Evolutionary conservation across 2,888 invertebrate genomes (phyloP), one percentile per base, ranked within the genome.

Genomic region (Hesperia comma): DNA sequence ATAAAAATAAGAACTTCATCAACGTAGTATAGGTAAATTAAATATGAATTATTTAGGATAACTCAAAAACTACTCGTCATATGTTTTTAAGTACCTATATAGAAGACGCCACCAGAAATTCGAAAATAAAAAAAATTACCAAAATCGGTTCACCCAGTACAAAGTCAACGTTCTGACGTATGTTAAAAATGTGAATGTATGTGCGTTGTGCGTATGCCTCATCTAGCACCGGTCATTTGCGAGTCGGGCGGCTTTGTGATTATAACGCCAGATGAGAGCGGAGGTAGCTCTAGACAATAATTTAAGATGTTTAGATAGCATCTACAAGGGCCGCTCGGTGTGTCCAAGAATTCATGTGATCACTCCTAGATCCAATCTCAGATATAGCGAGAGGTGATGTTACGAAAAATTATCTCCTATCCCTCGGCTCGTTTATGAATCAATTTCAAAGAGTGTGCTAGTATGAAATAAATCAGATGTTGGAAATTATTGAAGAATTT

Each of bases 261-360:
- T 86, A 85, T 82, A 83, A 78, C 79, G 79, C 84, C 79, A 83
- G 86, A 85, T 82, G 88, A 85, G 84, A 80, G 81, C 74, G 79
- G 79, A 82, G 79, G 88, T 86, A 88, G 88, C 86, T 77, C 82
- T 78, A 81, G 88, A 88, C 87, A 89, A 91, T 91, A 91, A 91
- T 89, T 91, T 91, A 92, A 92, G 89, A 88, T 88, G 88, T 89
- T 86, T 82, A 86, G 92, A 92, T 91, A 90, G 75, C 78, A 92
- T 92, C 91, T 90, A 92, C 91, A 91, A 86, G 91, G 75, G 75
- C 79, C 78, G 84, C 80, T 83, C 86, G 86, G 85, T 86, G 87
- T 87, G 88, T 87, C 80, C 83, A 87, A 83, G 90, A 87, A 90
- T 90, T 88, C 91, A 90, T 88, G 90, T 87, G 91, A 88, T 91